Evolutionary conservation across 2,113 vertebrate species (phyloP), one percentile per base, ranked within the genome.

Genomic region (Psittacus erithacus): DNA sequence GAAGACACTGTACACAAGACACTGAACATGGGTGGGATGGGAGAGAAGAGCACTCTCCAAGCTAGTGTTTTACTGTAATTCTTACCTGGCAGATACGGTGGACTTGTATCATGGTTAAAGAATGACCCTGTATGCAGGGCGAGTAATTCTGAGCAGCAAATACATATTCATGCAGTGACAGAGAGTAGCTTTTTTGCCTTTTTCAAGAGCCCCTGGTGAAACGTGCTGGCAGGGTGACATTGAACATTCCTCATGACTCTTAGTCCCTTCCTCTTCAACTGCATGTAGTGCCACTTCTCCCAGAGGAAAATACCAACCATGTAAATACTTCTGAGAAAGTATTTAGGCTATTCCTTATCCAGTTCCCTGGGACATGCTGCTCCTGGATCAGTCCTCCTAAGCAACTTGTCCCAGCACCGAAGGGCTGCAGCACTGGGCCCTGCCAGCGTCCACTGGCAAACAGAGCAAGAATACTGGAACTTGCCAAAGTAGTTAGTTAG

Each of bases 401-500:
- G 75, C 55, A 60, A 60, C 47, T 33, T 35, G 16, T 60, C 68
- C 35, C 17, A 3, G 20, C 7, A 1, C 60, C 43, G 9, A 27
- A n/a, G 46, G 63, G 50, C 78, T 33, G 31, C 68, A 41, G 17
- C 81, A 5, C 79, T 22, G 50, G 63, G 69, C 46, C 63, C 75
- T 78, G 82, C 55, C 70, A 52, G 52, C 13, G 0, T 18, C 76
- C 65, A 41, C 62, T 24, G 57, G 64, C 73, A 63, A 57, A 78
- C 44, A 47, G 52, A 50, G 70, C 50, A 63, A 82, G 35, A 18
- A 12, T 43, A 69, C 35, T 25, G 47, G 82, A 67, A 64, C 76
- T 70, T 69, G 69, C 80, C 93, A 79, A 95, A 95, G 33, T 59
- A 59, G 33, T 57, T n/a, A 57, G 77, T 73, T 79, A 57, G 77